These are phyloP conservation scores for Phortica variegata DNA, from an alignment of 1,140 invertebrate genomes.

Conservation along the genomic window DNA sequence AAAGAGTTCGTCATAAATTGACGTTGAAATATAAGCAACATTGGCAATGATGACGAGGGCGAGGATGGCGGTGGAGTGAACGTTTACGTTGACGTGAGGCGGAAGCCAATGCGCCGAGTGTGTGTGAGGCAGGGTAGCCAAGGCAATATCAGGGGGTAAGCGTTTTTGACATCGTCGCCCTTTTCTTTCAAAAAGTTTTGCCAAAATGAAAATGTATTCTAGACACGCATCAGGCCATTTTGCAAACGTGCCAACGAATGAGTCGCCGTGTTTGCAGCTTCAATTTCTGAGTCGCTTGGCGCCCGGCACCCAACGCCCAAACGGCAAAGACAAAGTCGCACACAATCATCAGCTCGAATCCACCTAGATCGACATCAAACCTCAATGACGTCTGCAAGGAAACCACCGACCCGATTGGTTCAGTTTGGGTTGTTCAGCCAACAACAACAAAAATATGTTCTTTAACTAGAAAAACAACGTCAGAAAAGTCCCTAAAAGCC, in stretches of 20 bases:
- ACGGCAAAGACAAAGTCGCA: no score
- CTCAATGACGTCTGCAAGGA: conserved; percentile 32
- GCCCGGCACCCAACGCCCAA: no score
- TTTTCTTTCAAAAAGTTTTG: conserved; percentile 27
- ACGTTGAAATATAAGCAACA: conserved; percentile 40
- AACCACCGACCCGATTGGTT: conserved; percentile 1
- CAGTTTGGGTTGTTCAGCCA: conserved; percentile 5
- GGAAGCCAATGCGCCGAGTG: no score
- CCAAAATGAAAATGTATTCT: conserved; percentile 52
- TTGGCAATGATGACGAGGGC: conserved; percentile 29
- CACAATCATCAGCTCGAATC: neutral
- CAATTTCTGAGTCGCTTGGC: neutral
- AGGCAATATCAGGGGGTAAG: conserved; percentile 1
- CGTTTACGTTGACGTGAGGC: neutral
- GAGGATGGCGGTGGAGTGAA: conserved; percentile 8
- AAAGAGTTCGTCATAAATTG: conserved; percentile 52
- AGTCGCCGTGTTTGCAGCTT: conserved; percentile 19
- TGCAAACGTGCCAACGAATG: conserved; percentile 53
- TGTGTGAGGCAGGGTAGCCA: neutral
- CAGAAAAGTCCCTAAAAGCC: no score
- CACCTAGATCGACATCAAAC: conserved; percentile 22
- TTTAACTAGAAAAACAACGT: conserved; percentile 15
- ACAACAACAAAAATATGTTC: conserved; percentile 21
- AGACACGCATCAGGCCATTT: conserved; percentile 51
- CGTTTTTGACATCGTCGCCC: conserved; percentile 8